Percentiles rank a stretch among this genome's conserved stretches.
Evolutionary conservation across 2,113 vertebrate genomes (phyloP).

Genomic region (Pseudonaja textilis): DNA sequence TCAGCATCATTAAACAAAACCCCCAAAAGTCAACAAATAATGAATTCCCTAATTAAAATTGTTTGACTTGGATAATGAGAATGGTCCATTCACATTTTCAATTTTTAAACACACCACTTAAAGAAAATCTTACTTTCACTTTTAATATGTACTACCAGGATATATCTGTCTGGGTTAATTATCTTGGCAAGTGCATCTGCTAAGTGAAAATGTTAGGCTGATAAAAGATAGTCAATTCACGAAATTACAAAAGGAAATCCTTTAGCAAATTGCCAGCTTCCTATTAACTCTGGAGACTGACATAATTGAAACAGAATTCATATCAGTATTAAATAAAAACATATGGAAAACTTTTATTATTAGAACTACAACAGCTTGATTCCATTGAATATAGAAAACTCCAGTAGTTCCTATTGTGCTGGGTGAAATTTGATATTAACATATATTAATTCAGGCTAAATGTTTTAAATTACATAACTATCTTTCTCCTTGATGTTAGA

Average conservation of each 20-base stretch:
- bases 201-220: conserved; percentile 30
- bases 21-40: background rate
- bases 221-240: conserved; percentile 28
- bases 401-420: background rate
- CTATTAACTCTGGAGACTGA: conserved; percentile 36
- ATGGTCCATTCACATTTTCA: background rate
- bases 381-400: background rate
- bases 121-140: background rate
- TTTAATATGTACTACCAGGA: background rate
- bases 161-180: background rate
- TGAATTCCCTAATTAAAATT: background rate
- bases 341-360: background rate
- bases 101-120: background rate
- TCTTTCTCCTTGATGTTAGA: background rate
- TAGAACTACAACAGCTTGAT: background rate
- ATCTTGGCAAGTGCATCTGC: conserved; percentile 22
- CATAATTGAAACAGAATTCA: conserved; percentile 23
- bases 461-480: background rate
- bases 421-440: background rate
- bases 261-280: conserved; percentile 40
- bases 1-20: background rate
- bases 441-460: background rate
- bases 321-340: conserved; percentile 31
- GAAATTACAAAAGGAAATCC: conserved; percentile 54
- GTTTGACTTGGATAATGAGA: background rate